phyloP scores from a whole-genome alignment of 2,113 vertebrate genomes.

The Agelaius tricolor region DNA sequence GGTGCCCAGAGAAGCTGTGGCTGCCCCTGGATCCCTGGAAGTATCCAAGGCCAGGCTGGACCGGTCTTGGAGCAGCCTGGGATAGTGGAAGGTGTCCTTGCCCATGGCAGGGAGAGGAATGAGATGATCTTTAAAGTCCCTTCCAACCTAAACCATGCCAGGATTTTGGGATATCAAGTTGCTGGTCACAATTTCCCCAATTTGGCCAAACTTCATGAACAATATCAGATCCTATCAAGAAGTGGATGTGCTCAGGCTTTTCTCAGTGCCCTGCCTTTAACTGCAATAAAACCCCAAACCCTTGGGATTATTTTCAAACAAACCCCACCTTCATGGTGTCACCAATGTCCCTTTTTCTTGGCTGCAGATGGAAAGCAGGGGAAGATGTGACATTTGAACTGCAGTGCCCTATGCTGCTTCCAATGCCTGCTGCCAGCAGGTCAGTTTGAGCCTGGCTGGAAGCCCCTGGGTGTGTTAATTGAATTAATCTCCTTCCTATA shows the following conservation, averaged over 20 bases:
- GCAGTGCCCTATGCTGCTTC: background rate
- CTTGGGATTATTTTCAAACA: background rate
- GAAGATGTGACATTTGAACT: background rate
- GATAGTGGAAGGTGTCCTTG: background rate
- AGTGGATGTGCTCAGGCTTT: background rate
- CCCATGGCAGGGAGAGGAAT: rapidly evolving
- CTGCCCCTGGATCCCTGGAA: background rate
- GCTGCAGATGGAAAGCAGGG: background rate
- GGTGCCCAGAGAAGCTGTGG: background rate
- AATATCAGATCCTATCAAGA: background rate
- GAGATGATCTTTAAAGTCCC: rapidly evolving
- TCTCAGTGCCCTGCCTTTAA: background rate
- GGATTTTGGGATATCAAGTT: background rate
- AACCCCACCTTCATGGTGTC: background rate
- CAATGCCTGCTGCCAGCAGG: background rate
- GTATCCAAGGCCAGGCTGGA: background rate
- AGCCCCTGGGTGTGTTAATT: conserved; percentile 26
- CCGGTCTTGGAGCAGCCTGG: rapidly evolving
- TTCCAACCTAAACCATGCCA: background rate
- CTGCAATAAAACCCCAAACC: background rate
- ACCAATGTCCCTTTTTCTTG: rapidly evolving
- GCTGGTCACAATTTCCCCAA: background rate
- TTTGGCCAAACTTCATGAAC: background rate
- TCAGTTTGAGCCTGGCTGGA: background rate
- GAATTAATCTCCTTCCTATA: conserved; percentile 38